These are phyloP conservation scores for Gobio occitaniae DNA, from an alignment of 2,797 vertebrate species.

Conservation along the genomic window DNA sequence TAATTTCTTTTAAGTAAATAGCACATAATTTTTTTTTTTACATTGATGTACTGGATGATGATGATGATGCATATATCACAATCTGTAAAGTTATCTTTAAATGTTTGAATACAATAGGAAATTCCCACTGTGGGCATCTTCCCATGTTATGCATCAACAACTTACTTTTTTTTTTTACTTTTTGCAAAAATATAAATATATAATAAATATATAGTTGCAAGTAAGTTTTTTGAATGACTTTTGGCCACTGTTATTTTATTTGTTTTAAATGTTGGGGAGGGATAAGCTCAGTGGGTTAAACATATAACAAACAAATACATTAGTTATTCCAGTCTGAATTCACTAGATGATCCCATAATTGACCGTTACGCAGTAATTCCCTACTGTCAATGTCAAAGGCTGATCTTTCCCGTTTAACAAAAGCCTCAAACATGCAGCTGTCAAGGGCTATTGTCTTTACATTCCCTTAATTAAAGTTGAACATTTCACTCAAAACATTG, in stretches of 20 bases:
- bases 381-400: neutral
- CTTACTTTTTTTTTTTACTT: neutral
- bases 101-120: neutral
- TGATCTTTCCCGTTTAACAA: slow-evolving; percentile 3
- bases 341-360: slow-evolving; percentile 20
- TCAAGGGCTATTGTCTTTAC: slow-evolving; percentile 42
- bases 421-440: slow-evolving; percentile 19
- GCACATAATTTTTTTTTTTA: too few relatives aligned
- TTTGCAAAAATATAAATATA: too few relatives aligned
- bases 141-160: neutral
- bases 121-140: neutral
- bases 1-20: too few relatives aligned
- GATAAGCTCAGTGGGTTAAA: neutral
- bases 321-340: slow-evolving; percentile 14
- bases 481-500: slow-evolving; percentile 56
- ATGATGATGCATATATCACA: too few relatives aligned
- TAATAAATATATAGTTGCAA: neutral
- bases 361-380: slow-evolving; percentile 18
- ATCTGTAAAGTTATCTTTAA: neutral
- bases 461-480: slow-evolving; percentile 64
- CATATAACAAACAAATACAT: slow-evolving; percentile 12
- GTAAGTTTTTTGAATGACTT: too few relatives aligned
- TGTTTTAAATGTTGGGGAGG: neutral
- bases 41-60: too few relatives aligned
- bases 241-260: neutral